phyloP scores from a whole-genome alignment of 2,113 vertebrate genomes.

The Drymodes brunneopygia region DNA sequence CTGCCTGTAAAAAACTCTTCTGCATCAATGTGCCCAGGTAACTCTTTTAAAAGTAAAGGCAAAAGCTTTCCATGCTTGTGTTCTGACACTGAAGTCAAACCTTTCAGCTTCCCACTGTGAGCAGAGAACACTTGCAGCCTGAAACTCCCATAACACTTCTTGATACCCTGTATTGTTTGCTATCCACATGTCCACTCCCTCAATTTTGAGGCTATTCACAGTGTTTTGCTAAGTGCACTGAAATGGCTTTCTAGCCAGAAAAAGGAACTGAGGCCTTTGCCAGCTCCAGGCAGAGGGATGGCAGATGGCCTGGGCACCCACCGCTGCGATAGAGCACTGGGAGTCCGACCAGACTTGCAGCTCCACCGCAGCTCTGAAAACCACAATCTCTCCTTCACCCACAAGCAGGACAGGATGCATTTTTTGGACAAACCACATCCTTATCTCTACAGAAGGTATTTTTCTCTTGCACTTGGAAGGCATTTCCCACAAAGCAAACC shows the following conservation, averaged over 20 bases:
- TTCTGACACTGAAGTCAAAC: neutral
- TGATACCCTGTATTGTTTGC: neutral
- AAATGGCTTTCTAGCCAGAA: neutral
- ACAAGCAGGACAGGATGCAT: neutral
- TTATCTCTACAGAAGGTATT: neutral
- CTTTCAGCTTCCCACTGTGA: neutral
- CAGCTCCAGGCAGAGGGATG: neutral
- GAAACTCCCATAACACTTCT: neutral
- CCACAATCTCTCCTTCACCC: neutral
- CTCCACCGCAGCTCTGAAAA: neutral
- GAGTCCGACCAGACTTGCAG: neutral
- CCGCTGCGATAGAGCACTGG: fast-evolving
- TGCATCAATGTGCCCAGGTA: neutral
- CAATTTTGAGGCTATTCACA: neutral
- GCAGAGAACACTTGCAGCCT: neutral
- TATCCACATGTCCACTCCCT: fast-evolving
- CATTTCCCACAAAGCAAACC: neutral
- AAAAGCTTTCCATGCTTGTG: neutral
- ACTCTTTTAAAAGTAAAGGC: neutral
- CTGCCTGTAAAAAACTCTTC: neutral
- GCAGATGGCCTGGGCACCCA: neutral
- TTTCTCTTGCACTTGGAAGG: neutral
- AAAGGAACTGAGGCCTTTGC: neutral
- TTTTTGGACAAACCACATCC: neutral
- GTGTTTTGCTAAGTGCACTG: neutral